Evolutionary conservation across 1,140 invertebrate genomes (phyloP), one percentile per base, ranked within the genome.

Genomic region (Trypoxylus dichotomus): DNA sequence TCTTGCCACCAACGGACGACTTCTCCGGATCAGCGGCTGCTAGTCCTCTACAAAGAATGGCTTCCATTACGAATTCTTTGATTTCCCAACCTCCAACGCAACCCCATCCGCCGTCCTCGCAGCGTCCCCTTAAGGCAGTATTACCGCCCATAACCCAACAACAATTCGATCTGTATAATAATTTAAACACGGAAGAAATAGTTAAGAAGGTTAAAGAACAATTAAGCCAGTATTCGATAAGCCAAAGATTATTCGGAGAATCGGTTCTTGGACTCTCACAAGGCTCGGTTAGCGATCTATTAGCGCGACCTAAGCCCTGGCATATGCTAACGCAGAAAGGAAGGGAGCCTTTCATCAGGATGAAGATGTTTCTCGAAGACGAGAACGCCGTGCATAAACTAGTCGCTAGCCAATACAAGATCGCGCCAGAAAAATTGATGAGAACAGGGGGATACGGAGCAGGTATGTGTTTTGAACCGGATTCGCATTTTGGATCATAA

Each of bases 291-390:
- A 98, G 96, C 21, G 97, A 99, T 87, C 88, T 99, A 54, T 87
- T 99, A 74, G 97, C 97, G 25, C 87, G 97, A 68, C 97, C 97
- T 24, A 99, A 99, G 85, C 96, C 97, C 0, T 99, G 97, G 97
- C 95, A 97, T 84, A 97, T 98, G 96, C 87, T 99, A 8, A 99
- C 97, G 1, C 96, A 98, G 85, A 98, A 98, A 87, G 97, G 97
- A 0, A 90, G 97, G 25, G 97, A 99, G 84, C 97, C 97, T 1
- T 99, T 98, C 87, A 98, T 99, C 77, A 90, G 97, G 74, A 99
- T 99, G 97, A 97, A 98, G 86, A 97, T 98, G 93, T 99, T 98
- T 87, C 88, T 98, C 68, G 96, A 98, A 86, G 96, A 98, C 85
- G 96, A 98, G 79, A 97, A 98, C 83, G 97, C 97, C 2, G 96